A percentile compares a stretch with the other conserved stretches of the same genome.
phyloP scores from a whole-genome alignment of 2,113 vertebrate genomes.

The Lycocorax pyrrhopterus region DNA sequence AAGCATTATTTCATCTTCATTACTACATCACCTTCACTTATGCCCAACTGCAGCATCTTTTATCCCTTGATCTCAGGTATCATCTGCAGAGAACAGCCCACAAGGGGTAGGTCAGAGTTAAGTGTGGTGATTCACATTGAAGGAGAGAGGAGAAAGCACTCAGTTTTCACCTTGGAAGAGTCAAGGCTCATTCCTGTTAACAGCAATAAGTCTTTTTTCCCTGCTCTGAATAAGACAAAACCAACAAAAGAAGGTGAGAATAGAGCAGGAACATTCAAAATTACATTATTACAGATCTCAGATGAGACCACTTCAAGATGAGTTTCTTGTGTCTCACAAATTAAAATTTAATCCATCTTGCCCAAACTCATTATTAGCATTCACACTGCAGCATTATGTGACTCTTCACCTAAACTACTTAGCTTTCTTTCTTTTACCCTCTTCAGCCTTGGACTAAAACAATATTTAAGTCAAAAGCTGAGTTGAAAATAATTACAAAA shows the following conservation, averaged over 20 bases:
- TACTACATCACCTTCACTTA: not conserved
- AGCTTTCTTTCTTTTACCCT: not conserved
- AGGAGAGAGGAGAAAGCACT: not conserved
- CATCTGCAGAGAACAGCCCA: not conserved
- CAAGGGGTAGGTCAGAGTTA: not conserved
- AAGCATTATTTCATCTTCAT: not conserved
- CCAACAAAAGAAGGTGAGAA: not conserved
- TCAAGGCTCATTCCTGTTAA: not conserved
- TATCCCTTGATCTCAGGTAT: not conserved
- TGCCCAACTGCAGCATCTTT: not conserved
- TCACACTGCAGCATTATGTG: not conserved
- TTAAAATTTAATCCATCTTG: not conserved
- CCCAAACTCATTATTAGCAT: not conserved
- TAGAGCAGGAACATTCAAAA: not conserved
- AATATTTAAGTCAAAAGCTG: not conserved
- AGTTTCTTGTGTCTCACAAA: not conserved
- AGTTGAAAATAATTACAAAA: not conserved
- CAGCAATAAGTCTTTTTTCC: not conserved
- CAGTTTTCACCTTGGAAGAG: not conserved
- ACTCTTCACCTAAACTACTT: not conserved
- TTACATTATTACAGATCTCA: not conserved
- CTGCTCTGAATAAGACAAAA: not conserved
- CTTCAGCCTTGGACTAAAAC: not conserved
- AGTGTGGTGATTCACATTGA: not conserved
- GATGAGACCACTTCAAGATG: not conserved